Conservation (phyloP, 2,113 vertebrate species). For the Gasterosteus aculeatus region DNA sequence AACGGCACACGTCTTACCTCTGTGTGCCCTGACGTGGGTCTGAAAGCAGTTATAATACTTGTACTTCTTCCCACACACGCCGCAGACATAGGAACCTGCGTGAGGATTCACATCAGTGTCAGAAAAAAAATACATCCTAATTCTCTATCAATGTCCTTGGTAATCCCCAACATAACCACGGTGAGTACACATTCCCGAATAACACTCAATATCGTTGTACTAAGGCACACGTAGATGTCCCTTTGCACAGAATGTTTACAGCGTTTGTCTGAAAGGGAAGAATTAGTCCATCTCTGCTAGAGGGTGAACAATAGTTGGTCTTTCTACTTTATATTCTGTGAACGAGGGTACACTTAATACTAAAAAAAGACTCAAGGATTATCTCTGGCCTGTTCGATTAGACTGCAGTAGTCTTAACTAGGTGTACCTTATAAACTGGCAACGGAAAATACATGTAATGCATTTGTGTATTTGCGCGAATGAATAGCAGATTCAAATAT, state of each 20-base stretch:
- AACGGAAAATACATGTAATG: background rate
- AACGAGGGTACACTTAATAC: background rate
- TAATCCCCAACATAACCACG: background rate
- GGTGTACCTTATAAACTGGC: background rate
- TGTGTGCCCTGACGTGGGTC: slow-evolving; percentile 96
- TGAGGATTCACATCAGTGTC: slow-evolving; percentile 35
- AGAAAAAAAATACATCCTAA: slow-evolving; percentile 6
- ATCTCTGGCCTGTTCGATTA: background rate
- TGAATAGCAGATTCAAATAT: background rate
- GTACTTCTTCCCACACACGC: slow-evolving; percentile 98
- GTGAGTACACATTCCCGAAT: no score
- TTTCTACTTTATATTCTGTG: background rate
- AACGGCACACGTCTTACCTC: slow-evolving; percentile 82
- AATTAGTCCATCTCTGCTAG: background rate
- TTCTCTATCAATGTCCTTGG: background rate
- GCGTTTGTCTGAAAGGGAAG: background rate
- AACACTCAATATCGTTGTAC: no score
- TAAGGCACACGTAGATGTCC: background rate
- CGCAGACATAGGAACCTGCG: slow-evolving; percentile 95
- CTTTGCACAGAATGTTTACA: background rate
- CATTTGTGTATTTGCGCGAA: background rate
- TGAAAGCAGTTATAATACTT: slow-evolving; percentile 99
- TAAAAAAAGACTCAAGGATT: background rate
- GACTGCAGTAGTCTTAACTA: background rate
- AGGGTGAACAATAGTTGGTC: background rate